Evolutionary conservation across 2,113 vertebrate species (phyloP).

Genomic region (Syngnathus floridae): DNA sequence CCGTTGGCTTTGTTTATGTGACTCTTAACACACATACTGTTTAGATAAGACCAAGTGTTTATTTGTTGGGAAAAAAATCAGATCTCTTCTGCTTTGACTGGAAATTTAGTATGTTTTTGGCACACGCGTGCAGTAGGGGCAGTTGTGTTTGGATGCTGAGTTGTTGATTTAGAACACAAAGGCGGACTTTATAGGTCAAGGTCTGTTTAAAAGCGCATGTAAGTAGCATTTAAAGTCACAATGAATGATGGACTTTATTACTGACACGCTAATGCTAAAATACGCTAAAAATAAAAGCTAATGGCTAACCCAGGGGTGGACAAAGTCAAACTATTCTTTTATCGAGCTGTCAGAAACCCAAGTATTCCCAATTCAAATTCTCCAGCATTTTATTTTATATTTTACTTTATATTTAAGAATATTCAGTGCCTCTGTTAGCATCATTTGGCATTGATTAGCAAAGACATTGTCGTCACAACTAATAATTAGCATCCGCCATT

Average conservation of each 20-base stretch:
- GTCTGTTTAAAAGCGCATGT: conserved; percentile 15
- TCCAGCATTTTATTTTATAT: too few species aligned
- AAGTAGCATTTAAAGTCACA: not conserved
- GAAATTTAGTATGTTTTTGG: conserved; percentile 34
- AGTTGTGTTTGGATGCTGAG: conserved; percentile 21
- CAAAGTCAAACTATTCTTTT: not conserved
- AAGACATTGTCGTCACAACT: too few species aligned
- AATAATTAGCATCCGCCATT: too few species aligned
- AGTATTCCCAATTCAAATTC: too few species aligned
- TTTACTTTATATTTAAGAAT: too few species aligned
- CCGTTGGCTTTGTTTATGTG: conserved; percentile 25
- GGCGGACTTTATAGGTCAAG: conserved; percentile 7
- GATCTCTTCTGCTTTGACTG: conserved; percentile 18
- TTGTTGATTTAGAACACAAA: conserved; percentile 12
- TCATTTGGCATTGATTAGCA: too few species aligned
- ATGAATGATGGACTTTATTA: not conserved
- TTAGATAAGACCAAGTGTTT: conserved; percentile 43
- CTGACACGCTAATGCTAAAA: not conserved
- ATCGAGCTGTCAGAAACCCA: too few species aligned
- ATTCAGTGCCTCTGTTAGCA: too few species aligned
- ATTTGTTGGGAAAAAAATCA: conserved; percentile 42
- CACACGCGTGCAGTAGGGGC: conserved; percentile 1
- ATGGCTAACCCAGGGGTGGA: not conserved
- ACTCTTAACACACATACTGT: conserved; percentile 32
- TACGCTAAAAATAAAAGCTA: not conserved